Percentiles rank a stretch among this genome's conserved stretches.
Conservation (phyloP, 2,113 vertebrate species). For the Dolichallabes microphthalmus region DNA sequence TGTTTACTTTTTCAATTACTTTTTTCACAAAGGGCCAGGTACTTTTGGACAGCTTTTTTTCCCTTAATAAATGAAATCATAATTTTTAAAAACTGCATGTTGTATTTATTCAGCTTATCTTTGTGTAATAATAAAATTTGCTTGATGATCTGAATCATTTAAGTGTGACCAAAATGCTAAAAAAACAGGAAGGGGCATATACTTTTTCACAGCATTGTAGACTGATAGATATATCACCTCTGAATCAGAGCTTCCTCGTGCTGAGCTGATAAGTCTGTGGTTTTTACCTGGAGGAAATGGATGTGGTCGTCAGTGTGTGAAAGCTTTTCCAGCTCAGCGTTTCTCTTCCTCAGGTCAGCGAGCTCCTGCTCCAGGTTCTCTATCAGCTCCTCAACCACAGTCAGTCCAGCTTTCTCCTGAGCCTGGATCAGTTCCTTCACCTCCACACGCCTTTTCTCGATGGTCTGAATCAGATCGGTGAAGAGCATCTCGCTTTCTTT, state of each 20-base stretch:
- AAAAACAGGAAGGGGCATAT: no score
- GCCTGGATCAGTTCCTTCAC: constrained; percentile 38
- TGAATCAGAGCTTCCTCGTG: background rate
- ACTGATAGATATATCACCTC: background rate
- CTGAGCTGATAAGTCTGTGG: background rate
- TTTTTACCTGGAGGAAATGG: constrained; percentile 37
- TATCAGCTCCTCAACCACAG: background rate
- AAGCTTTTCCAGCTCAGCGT: constrained; percentile 40
- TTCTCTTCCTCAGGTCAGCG: constrained; percentile 41
- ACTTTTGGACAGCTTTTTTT: no score
- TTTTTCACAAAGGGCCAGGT: no score
- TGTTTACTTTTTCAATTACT: no score
- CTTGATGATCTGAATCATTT: no score
- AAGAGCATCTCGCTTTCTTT: constrained; percentile 40
- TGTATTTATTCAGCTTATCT: no score
- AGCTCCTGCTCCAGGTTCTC: constrained; percentile 32
- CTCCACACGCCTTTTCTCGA: constrained; percentile 24
- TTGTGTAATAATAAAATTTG: no score
- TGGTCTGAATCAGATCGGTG: constrained; percentile 23
- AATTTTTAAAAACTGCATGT: no score
- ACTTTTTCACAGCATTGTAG: background rate
- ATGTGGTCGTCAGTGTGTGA: constrained; percentile 40
- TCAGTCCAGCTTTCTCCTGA: constrained; percentile 18
- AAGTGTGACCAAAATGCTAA: no score
- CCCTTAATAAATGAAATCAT: no score